Percentiles rank a stretch among this genome's conserved stretches.
phyloP scores from a whole-genome alignment of 2,797 vertebrate genomes.

The Podarcis siculus region DNA sequence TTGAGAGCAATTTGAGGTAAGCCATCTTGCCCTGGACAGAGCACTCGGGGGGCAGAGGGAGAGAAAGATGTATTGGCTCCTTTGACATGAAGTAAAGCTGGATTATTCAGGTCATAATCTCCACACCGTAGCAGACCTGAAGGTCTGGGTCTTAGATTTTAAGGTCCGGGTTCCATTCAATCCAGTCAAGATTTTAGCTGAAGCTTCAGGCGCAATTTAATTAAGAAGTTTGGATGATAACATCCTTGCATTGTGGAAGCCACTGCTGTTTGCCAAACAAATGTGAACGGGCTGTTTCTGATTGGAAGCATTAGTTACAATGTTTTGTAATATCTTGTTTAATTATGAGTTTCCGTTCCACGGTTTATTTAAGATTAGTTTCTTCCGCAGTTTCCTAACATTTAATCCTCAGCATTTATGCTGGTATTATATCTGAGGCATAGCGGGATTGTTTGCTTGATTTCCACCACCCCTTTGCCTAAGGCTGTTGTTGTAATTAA shows the following conservation, averaged over 20 bases:
- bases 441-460: conserved; percentile 48
- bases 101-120: too few relatives aligned
- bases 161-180: not conserved
- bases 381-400: not conserved
- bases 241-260: not conserved
- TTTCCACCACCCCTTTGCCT: conserved; percentile 35
- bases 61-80: not conserved
- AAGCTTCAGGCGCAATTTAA: not conserved
- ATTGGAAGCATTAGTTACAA: not conserved
- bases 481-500: conserved; percentile 60
- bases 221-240: not conserved
- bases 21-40: not conserved
- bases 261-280: not conserved
- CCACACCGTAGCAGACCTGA: not conserved
- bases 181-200: not conserved
- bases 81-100: not conserved
- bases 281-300: not conserved
- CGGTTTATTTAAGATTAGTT: conserved; percentile 59
- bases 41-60: not conserved
- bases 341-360: conserved; percentile 51
- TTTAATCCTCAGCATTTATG: conserved; percentile 53
- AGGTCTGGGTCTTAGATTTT: not conserved
- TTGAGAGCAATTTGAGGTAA: not conserved
- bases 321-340: conserved; percentile 28
- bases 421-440: conserved; percentile 42